These are phyloP conservation scores for Drosophila melanocephala DNA, from an alignment of 2,888 invertebrate species.

Conservation along the genomic window DNA sequence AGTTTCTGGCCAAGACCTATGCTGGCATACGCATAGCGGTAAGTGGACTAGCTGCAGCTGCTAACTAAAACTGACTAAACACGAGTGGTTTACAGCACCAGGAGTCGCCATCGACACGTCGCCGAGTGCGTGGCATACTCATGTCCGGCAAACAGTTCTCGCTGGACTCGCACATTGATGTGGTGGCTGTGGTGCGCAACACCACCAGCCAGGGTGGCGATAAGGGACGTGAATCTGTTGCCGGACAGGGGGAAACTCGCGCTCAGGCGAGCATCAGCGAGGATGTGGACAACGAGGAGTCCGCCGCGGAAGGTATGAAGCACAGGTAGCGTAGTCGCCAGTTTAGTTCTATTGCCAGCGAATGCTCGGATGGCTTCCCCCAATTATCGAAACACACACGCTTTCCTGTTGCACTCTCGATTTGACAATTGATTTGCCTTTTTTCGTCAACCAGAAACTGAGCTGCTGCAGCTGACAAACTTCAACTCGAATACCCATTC, in stretches of 20 bases:
- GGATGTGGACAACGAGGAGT: conserved; percentile 82
- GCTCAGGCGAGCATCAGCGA: conserved; percentile 74
- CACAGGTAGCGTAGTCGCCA: conserved; percentile 84
- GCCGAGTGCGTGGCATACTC: conserved; percentile 94
- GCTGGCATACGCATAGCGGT: conserved; percentile 85
- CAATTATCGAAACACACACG: too few species aligned
- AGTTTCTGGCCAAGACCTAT: conserved; percentile 85
- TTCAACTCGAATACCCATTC: conserved; percentile 26
- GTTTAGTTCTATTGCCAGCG: conserved; percentile 55
- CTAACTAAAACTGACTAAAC: neutral
- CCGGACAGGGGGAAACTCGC: neutral
- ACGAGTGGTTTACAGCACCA: conserved; percentile 76
- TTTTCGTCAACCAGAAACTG: conserved; percentile 56
- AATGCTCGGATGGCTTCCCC: conserved; percentile 30
- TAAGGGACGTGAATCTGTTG: conserved; percentile 1
- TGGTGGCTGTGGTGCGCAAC: conserved; percentile 90
- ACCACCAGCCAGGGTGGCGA: conserved; percentile 85
- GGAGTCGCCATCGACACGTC: conserved; percentile 90
- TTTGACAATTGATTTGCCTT: neutral
- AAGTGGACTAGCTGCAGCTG: conserved; percentile 43
- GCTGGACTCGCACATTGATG: conserved; percentile 95
- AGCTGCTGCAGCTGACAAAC: conserved; percentile 56
- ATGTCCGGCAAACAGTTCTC: conserved; percentile 97
- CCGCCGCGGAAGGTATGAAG: conserved; percentile 85
- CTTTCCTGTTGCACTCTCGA: neutral